Base-by-base conservation (phyloP, 2,888 invertebrate species). In the Chymomyza fuscimana region DNA sequence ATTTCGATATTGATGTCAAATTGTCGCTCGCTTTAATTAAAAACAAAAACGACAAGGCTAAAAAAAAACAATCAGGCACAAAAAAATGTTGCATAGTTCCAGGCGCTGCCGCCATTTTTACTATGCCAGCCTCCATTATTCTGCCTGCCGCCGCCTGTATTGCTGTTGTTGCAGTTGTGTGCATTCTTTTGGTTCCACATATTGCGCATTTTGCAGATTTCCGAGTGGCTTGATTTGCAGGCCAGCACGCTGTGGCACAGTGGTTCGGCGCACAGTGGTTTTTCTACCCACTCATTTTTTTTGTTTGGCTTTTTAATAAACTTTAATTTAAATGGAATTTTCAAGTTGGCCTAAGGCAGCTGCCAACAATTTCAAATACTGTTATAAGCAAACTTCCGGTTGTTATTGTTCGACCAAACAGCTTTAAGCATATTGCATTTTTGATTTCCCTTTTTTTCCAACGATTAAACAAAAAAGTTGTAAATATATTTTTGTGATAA, bases 1-100 rank as follows among this genome's bases (percentile, higher is more conserved):
- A 85, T 88, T 87, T 85, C 87, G 85, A 85, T 85, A 85, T 85
- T 85, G 87, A 87, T 88, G 85, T 85, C 89, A 85, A 87, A 88
- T 85, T 87, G 87, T 85, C 85, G 85, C 73, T 71, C 66, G 73
- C 67, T 87, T 85, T 88, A 88, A 85, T 88, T 88, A 87, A 85
- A 85, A 88, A 87, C 65, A 74, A 63, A 50, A 61, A 61, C 32
- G 59, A 64, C 61, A 54, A 66, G 61, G 63, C 25, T 25, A 40
- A 50, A 50, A 63, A 60, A 54, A 54, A 6, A 51, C 0, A 32
- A 32, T 25, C 32, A 7, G 4, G 19, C 19, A 19, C 19, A 54
- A 54, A 54, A 15, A 46, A 46, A 12, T 46, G 12, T 46, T 46
- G 40, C 40, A 46, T 46, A 46, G 40, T 46, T 46, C 4, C 40